Conservation (phyloP, 2,797 vertebrate genomes). For the Cossypha niveicapilla region DNA sequence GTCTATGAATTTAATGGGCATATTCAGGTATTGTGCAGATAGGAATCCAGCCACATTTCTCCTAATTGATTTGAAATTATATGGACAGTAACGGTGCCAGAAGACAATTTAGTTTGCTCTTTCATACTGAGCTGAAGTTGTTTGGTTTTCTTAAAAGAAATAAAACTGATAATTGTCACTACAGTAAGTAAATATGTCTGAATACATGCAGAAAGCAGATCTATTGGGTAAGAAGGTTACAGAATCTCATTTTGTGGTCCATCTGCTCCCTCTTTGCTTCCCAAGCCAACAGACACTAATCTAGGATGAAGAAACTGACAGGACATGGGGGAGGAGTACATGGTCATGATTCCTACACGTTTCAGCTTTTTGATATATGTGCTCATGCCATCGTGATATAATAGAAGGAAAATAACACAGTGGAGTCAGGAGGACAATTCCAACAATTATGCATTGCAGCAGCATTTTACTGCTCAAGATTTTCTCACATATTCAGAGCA, state of each 20-base stretch:
- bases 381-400: neutral
- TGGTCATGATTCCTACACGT: neutral
- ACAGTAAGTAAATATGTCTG: constrained; percentile 68
- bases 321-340: constrained; percentile 65
- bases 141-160: constrained; percentile 68
- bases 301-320: constrained; percentile 66
- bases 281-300: constrained; percentile 66
- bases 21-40: neutral
- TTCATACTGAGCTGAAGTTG: constrained; percentile 59
- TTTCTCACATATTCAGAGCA: neutral
- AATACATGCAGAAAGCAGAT: constrained; percentile 61
- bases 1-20: neutral
- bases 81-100: neutral
- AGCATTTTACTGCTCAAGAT: neutral
- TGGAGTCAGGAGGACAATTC: neutral
- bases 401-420: neutral
- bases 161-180: constrained; percentile 68
- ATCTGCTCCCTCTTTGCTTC: constrained; percentile 62
- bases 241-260: constrained; percentile 70
- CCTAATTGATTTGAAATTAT: constrained; percentile 41
- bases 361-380: constrained; percentile 38
- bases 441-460: neutral
- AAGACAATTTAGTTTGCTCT: constrained; percentile 62
- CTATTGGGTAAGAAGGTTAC: constrained; percentile 67
- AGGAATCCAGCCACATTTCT: neutral